A percentile compares a stretch with the other conserved stretches of the same genome.
Evolutionary conservation across 1,140 invertebrate species (phyloP).

Genomic region (Rhagoletis pomonella): DNA sequence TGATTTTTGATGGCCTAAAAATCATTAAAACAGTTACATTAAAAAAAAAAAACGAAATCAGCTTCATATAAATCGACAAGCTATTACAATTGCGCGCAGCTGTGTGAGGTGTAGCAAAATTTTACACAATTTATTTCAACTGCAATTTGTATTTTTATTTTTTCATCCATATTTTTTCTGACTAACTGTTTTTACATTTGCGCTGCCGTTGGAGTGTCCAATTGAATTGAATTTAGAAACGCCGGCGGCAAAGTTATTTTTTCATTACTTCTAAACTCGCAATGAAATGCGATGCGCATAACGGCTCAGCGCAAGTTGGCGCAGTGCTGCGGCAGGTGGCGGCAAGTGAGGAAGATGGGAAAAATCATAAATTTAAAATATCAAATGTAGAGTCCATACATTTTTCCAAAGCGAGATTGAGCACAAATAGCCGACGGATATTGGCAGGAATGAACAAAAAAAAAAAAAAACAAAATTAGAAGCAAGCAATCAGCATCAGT

Average conservation of each 20-base stretch:
- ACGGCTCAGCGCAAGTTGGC: not conserved
- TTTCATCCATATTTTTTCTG: not conserved
- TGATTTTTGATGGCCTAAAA: not conserved
- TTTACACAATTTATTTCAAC: slow-evolving; percentile 1
- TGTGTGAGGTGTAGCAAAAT: not conserved
- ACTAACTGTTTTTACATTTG: slow-evolving; percentile 32
- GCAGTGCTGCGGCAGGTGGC: not conserved
- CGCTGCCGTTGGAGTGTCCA: slow-evolving; percentile 5
- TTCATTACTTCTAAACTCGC: slow-evolving; percentile 58
- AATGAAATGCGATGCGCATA: slow-evolving; percentile 24
- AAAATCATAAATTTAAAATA: slow-evolving; percentile 55
- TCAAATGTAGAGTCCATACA: slow-evolving; percentile 48
- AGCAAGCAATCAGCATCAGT: not conserved
- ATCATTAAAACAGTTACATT: not conserved
- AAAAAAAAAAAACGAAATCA: slow-evolving; percentile 2
- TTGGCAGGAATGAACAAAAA: not conserved
- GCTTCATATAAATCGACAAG: slow-evolving; percentile 42
- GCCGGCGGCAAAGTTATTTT: slow-evolving; percentile 58
- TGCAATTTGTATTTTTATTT: not conserved
- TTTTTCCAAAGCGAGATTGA: slow-evolving; percentile 53
- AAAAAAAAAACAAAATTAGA: not conserved
- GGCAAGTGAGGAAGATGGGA: not conserved
- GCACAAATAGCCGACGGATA: slow-evolving; percentile 48
- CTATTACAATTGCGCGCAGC: slow-evolving; percentile 39
- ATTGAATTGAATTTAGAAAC: slow-evolving; percentile 54